Evolutionary conservation across 2,113 vertebrate species (phyloP), one percentile per base, ranked within the genome.

Genomic region (Sinocyclocheilus rhinocerous): DNA sequence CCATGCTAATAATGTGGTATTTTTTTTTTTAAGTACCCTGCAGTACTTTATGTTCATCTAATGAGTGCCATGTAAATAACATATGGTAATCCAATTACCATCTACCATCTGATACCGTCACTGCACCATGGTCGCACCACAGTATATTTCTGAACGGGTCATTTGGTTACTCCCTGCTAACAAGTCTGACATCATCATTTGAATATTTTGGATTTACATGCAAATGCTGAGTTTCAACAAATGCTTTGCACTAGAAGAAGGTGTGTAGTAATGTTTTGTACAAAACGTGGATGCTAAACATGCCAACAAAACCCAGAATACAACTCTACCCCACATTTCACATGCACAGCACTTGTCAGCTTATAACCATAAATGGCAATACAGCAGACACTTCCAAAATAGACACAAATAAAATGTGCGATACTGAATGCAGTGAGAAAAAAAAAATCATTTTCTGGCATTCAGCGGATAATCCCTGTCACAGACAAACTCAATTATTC

Each of bases 401-500:
- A 57, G 29, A 50, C 50, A 57, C 20, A 36, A 83, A 83, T 67
- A 48, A 67, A 59, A 79, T 59, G 22, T 57, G 20, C 5, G 3
- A 81, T 13, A 81, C 15, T 50, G 61, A 67, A 65, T 22, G 15
- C 24, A 2, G 70, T 39, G 33, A 77, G 12, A 29, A 4, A 18
- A 16, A 15, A 76, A 55, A 29, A 13, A 73, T 4, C 1, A 42
- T 76, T 75, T 76, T 57, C 22, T 67, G 55, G 55, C 39, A 57
- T 78, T 48, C 22, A 81, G 45, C 22, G 1, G 13, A 83, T 52
- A 70, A 52, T 70, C 39, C 65, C 24, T 73, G 45, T 57, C 29
- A 57, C 67, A 36, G 45, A 73, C 50, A 55, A 83, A 55, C 81
- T 72, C 26, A 83, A 63, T 80, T 80, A 80, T 63, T 80, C 42